These are phyloP conservation scores for Polylopha cassiicola DNA, from an alignment of 2,888 invertebrate genomes.

Conservation along the genomic window DNA sequence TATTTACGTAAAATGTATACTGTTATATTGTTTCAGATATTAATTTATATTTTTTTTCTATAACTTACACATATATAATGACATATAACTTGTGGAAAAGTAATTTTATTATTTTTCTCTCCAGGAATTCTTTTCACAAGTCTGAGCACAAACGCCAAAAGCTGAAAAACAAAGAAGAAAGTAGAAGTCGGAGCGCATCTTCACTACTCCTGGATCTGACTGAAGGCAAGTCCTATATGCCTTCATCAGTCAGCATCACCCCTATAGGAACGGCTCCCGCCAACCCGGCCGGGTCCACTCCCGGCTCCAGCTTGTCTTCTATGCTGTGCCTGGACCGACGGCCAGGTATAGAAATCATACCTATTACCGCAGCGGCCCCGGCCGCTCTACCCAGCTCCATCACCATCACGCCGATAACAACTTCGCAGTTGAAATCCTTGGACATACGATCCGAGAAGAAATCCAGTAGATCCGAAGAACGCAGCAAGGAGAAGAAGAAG, in stretches of 20 bases:
- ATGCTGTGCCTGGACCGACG: conserved; percentile 82
- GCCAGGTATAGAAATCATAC: conserved; percentile 91
- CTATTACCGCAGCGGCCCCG: conserved; percentile 81
- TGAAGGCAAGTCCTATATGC: conserved; percentile 74
- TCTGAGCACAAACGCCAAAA: conserved; percentile 79
- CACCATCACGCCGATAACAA: conserved; percentile 89
- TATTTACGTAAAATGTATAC: not conserved
- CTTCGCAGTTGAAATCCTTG: conserved; percentile 70
- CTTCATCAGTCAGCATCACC: conserved; percentile 73
- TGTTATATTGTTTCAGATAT: not conserved
- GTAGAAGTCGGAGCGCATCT: conserved; percentile 55
- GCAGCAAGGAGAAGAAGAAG: conserved; percentile 82
- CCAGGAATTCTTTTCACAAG: conserved; percentile 77
- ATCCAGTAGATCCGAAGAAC: conserved; percentile 65
- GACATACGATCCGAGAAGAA: conserved; percentile 69
- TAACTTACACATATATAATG: too few relatives aligned
- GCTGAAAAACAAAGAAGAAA: conserved; percentile 76
- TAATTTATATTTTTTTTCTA: not conserved
- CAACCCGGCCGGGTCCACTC: conserved; percentile 81
- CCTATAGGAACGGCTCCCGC: conserved; percentile 71
- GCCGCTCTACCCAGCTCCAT: conserved; percentile 86
- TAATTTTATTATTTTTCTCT: too few relatives aligned
- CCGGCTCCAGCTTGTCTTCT: conserved; percentile 75
- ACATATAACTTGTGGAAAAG: too few relatives aligned
- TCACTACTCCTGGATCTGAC: conserved; percentile 72